Base-by-base conservation (phyloP, 2,113 vertebrate species). In the Polyodon spathula region DNA sequence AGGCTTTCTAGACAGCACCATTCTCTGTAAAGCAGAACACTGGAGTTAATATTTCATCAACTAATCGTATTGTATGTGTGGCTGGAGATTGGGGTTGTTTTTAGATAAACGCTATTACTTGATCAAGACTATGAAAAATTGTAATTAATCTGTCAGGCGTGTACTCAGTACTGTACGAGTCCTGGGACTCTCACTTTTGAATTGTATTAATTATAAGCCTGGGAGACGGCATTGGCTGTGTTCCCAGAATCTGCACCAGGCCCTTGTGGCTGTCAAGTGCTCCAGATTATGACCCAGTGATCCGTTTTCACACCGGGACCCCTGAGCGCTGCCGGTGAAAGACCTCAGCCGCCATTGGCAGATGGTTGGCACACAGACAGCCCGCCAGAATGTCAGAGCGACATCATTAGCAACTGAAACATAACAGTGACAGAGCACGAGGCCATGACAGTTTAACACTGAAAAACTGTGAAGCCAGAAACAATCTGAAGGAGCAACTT, bases 211-310 rank as follows among this genome's bases (percentile, higher is more conserved):
- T 54, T 54, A 8, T 54, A 54, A 54, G 37, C 16, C 53, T 8
- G 53, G 53, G 53, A 27, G 11, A 27, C 62, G 60, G 62, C 39
- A 61, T 38, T 48, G 66, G 66, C 71, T 65, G 8, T 8, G 16
- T 50, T 68, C 40, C 51, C 56, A 10, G 37, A 9, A 54, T 41
- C 64, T 71, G 74, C 50, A 58, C 64, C 59, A 67, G 48, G 71
- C 6, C 55, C 63, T 59, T 57, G 64, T 68, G 68, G 63, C 64
- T 75, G 62, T 63, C 68, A 55, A 76, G 70, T 55, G 70, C 71
- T 74, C 77, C 69, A 46, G 63, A 58, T 74, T 65, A 66, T 62
- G 71, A 55, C 74, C 70, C 68, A 71, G 59, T 67, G 74, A 73
- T 65, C 61, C 61, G 53, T 63, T 63, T 63, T 63, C 61, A 63